A percentile compares a stretch with the other conserved stretches of the same genome.
Evolutionary conservation across 2,888 invertebrate genomes (phyloP).

Genomic region (Himalopsyche tibetana): DNA sequence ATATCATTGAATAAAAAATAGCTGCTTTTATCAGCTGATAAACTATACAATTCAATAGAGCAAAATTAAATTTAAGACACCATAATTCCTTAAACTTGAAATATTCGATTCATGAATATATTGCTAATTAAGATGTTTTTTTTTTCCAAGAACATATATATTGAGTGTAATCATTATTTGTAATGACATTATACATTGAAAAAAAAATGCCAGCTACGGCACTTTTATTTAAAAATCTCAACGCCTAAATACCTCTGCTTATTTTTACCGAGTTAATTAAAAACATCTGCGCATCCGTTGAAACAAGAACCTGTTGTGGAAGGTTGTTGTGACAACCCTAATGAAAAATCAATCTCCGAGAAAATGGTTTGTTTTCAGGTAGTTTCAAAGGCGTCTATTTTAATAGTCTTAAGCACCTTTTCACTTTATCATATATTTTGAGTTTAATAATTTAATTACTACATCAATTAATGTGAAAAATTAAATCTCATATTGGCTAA

Average conservation of each 20-base stretch:
- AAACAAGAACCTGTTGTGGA: neutral
- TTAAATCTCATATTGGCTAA: too few relatives aligned
- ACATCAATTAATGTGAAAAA: too few relatives aligned
- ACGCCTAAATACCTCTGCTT: neutral
- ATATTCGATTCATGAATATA: too few relatives aligned
- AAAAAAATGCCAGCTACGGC: neutral
- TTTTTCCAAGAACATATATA: too few relatives aligned
- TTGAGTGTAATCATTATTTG: too few relatives aligned
- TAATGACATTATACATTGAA: neutral
- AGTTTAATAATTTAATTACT: too few relatives aligned
- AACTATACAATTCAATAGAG: too few relatives aligned
- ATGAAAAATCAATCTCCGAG: neutral
- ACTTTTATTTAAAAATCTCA: neutral
- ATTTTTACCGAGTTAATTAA: neutral
- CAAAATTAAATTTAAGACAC: too few relatives aligned
- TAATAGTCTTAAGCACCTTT: neutral
- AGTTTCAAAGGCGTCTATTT: neutral
- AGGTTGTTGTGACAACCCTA: conserved; percentile 7
- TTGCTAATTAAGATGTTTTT: too few relatives aligned
- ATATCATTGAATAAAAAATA: too few relatives aligned
- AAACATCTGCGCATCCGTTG: neutral
- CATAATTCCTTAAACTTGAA: too few relatives aligned
- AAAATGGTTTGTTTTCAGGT: neutral
- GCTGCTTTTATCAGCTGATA: too few relatives aligned
- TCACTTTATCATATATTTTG: neutral